Percentiles rank a stretch among this genome's conserved stretches.
Evolutionary conservation across 2,113 vertebrate genomes (phyloP).

Genomic region (Triplophysa dalaica): DNA sequence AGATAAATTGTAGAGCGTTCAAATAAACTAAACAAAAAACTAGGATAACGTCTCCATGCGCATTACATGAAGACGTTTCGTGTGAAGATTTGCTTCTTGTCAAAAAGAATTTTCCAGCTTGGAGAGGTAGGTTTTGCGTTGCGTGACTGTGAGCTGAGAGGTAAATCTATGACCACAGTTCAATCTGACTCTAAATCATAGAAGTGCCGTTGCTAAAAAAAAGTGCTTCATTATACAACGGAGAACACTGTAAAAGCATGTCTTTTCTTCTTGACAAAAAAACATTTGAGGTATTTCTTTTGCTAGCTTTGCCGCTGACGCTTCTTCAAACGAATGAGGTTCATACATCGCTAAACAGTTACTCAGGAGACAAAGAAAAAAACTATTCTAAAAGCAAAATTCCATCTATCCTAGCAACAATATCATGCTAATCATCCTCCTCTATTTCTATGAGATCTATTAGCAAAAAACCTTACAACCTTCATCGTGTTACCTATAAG

Average conservation of each 20-base stretch:
- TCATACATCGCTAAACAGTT: slow-evolving; percentile 45
- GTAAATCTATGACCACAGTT: slow-evolving; percentile 47
- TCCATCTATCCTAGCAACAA: slow-evolving; percentile 44
- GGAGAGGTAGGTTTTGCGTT: slow-evolving; percentile 51
- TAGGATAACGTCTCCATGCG: slow-evolving; percentile 10
- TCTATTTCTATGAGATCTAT: slow-evolving; percentile 40
- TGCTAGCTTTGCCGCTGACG: slow-evolving; percentile 32
- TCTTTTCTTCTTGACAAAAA: slow-evolving; percentile 31
- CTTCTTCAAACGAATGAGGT: slow-evolving; percentile 29
- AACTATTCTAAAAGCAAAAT: slow-evolving; percentile 49
- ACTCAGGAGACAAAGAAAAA: slow-evolving; percentile 14
- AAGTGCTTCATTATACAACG: slow-evolving; percentile 57
- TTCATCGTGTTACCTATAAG: neutral
- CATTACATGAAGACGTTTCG: slow-evolving; percentile 25
- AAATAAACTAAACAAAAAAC: neutral
- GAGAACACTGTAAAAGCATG: slow-evolving; percentile 51
- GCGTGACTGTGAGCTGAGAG: slow-evolving; percentile 40
- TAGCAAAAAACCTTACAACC: slow-evolving; percentile 18
- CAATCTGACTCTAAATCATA: slow-evolving; percentile 39
- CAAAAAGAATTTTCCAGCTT: slow-evolving; percentile 31
- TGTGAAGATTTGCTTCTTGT: slow-evolving; percentile 38
- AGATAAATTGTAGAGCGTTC: slow-evolving; percentile 36
- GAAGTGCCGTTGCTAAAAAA: slow-evolving; percentile 54
- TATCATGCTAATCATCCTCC: slow-evolving; percentile 14
- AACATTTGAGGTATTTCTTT: slow-evolving; percentile 46